These are phyloP conservation scores for Bucorvus abyssinicus DNA, from an alignment of 2,797 vertebrate genomes.

Conservation along the genomic window DNA sequence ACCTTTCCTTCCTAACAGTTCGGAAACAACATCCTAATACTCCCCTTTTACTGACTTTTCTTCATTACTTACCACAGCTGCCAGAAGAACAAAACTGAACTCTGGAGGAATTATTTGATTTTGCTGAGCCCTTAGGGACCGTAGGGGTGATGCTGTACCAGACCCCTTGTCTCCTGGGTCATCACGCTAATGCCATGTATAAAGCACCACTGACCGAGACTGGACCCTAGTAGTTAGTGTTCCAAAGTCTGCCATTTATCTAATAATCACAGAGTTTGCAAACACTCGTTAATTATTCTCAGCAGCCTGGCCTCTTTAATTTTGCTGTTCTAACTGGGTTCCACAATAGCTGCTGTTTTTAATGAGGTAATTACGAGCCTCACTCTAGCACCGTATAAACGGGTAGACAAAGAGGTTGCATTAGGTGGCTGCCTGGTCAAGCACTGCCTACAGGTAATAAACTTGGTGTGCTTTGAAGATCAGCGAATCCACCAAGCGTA, in stretches of 20 bases:
- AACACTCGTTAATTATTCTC: conserved; percentile 25
- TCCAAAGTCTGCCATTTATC: not conserved
- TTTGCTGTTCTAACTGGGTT: not conserved
- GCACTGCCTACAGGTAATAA: not conserved
- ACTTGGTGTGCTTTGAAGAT: not conserved
- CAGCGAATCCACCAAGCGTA: not conserved
- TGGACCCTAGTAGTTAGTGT: not conserved
- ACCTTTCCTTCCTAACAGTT: not conserved
- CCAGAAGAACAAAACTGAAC: not conserved
- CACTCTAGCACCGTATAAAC: not conserved
- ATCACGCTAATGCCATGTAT: not conserved
- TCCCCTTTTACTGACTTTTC: not conserved
- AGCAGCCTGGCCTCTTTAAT: not conserved
- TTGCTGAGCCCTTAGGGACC: not conserved
- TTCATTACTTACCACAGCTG: not conserved
- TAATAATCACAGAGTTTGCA: not conserved
- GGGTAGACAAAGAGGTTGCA: not conserved
- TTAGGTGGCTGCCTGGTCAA: not conserved
- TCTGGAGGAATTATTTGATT: not conserved
- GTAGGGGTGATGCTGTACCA: not conserved
- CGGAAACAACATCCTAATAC: not conserved
- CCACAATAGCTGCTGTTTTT: not conserved
- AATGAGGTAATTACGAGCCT: not conserved
- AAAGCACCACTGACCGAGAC: not conserved
- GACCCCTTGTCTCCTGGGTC: not conserved